A percentile compares a stretch with the other conserved stretches of the same genome.
Evolutionary conservation across 2,888 invertebrate genomes (phyloP).

Genomic region (Athetis lepigone): DNA sequence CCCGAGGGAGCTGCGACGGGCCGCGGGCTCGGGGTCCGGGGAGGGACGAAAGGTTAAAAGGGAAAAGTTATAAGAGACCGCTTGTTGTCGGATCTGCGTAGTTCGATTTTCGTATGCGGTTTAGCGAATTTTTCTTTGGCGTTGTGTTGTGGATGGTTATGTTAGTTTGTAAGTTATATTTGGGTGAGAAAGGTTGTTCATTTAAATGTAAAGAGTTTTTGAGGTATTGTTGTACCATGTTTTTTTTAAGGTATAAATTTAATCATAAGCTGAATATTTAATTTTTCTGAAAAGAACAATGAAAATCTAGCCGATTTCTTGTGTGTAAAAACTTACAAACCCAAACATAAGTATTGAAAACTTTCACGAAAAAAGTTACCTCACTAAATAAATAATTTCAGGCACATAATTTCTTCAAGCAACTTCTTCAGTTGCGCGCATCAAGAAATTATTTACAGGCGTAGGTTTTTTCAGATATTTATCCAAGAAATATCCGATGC

Average conservation of each 20-base stretch:
- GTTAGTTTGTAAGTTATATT: constrained; percentile 39
- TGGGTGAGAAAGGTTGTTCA: not conserved
- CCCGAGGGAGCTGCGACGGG: constrained; percentile 82
- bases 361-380: not conserved
- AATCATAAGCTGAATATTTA: not conserved
- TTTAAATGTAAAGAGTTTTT: not conserved
- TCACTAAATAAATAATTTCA: not conserved
- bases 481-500: constrained; percentile 79
- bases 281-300: not conserved
- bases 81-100: constrained; percentile 88
- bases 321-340: not conserved
- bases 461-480: constrained; percentile 63
- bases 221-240: not conserved
- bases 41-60: constrained; percentile 89
- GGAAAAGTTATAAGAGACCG: constrained; percentile 91
- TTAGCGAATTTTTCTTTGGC: constrained; percentile 68
- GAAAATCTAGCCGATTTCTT: not conserved
- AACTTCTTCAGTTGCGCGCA: not conserved
- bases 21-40: constrained; percentile 67
- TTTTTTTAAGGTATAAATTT: not conserved
- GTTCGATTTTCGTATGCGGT: constrained; percentile 85
- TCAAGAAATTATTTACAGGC: constrained; percentile 34
- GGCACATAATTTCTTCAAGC: not conserved
- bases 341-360: constrained; percentile 6
- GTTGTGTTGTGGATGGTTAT: constrained; percentile 40